A percentile compares a stretch with the other conserved stretches of the same genome.
These are phyloP conservation scores for Bruchidius siliquastri DNA, from an alignment of 2,888 invertebrate genomes.

Conservation along the genomic window DNA sequence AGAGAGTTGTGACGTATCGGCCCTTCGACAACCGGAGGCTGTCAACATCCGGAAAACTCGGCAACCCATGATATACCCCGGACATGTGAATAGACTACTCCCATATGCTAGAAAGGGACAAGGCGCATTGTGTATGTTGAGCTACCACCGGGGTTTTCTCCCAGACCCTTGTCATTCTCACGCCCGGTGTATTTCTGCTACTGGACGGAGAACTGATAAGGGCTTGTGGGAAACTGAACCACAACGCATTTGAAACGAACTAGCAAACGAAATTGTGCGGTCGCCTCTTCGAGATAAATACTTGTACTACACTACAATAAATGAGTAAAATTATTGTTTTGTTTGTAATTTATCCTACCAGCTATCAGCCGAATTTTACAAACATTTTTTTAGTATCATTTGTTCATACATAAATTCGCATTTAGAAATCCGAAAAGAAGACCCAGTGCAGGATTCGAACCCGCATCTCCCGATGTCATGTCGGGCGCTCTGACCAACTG, in stretches of 20 bases:
- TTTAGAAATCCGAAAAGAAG: too few species aligned
- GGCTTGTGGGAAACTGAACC: conserved; percentile 70
- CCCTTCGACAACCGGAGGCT: conserved; percentile 6
- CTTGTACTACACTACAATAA: too few species aligned
- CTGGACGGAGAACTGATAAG: conserved; percentile 99
- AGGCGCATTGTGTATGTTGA: background rate
- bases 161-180: conserved; percentile 90
- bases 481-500: too few species aligned
- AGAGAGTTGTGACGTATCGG: background rate
- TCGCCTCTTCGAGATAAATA: too few species aligned
- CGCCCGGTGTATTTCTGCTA: conserved; percentile 80
- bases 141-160: conserved; percentile 40
- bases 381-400: too few species aligned
- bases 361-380: too few species aligned
- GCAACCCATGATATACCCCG: background rate
- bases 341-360: too few species aligned
- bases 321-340: too few species aligned
- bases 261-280: background rate
- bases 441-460: too few species aligned
- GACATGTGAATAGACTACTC: background rate
- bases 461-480: too few species aligned
- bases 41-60: background rate
- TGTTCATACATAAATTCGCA: too few species aligned
- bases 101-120: background rate
- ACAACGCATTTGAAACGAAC: conserved; percentile 31